Conservation (phyloP, 2,113 vertebrate genomes). For the Pagrus major region DNA sequence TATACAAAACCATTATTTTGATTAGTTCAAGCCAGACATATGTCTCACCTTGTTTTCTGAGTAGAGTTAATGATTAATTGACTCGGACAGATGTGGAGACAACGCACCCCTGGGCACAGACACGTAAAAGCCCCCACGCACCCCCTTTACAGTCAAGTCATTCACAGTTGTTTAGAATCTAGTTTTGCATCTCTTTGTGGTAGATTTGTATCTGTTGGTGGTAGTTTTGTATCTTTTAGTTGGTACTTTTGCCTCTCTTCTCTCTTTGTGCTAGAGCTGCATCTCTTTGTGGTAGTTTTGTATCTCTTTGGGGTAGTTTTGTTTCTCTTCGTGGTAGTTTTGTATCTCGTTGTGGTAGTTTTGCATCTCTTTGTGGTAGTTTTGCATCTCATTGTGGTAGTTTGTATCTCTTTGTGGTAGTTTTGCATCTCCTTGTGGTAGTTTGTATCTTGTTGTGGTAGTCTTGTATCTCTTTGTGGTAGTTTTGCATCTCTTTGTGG, state of each 20-base stretch:
- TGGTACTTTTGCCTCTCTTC: no score
- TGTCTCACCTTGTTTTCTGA: conserved; percentile 7
- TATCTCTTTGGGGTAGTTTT: background rate
- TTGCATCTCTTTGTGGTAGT: background rate
- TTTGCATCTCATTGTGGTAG: background rate
- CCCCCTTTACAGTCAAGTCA: background rate
- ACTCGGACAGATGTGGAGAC: conserved; percentile 1
- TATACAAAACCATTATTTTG: conserved; percentile 14
- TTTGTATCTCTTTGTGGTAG: background rate
- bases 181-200: background rate
- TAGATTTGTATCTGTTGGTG: background rate
- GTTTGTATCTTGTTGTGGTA: background rate
- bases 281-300: background rate
- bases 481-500: background rate
- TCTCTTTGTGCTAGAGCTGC: no score
- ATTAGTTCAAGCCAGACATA: conserved; percentile 16
- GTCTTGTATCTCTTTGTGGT: no score
- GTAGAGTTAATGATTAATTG: conserved; percentile 10
- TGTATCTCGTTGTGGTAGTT: no score
- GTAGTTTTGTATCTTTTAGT: background rate
- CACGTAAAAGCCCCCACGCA: background rate
- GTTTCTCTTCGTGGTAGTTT: background rate
- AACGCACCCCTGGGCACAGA: background rate
- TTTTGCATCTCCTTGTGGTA: background rate
- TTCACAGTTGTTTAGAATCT: background rate